Evolutionary conservation across 2,797 vertebrate genomes (phyloP).

Genomic region (Enteromius paludinosus): DNA sequence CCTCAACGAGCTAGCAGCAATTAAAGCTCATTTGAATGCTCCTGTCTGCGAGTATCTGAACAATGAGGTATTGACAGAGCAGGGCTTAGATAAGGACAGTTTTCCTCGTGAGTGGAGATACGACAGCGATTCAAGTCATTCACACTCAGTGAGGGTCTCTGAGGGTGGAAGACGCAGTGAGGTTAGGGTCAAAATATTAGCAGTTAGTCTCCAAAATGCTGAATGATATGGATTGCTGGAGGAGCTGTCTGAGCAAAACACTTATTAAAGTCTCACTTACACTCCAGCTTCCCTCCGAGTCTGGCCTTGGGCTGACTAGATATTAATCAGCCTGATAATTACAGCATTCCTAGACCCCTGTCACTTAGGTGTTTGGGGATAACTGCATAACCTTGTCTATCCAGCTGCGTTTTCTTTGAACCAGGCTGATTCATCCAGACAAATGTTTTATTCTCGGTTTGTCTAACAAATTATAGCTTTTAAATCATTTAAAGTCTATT

Average conservation of each 20-base stretch:
- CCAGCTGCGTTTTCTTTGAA: not conserved
- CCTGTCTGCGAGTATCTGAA: conserved; percentile 20
- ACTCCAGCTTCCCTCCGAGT: conserved; percentile 77
- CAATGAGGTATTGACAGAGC: conserved; percentile 30
- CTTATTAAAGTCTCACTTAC: conserved; percentile 83
- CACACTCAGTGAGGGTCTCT: conserved; percentile 41
- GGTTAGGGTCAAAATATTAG: conserved; percentile 13
- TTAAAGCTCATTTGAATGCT: conserved; percentile 13
- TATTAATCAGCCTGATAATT: conserved; percentile 82
- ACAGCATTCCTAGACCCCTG: conserved; percentile 73
- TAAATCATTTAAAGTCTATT: not conserved
- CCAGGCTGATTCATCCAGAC: not conserved
- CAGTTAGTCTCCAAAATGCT: conserved; percentile 31
- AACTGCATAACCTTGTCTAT: conserved; percentile 72
- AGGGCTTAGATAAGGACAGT: conserved; percentile 22
- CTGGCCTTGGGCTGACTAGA: conserved; percentile 78
- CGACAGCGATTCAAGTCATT: conserved; percentile 24
- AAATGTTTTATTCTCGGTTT: not conserved
- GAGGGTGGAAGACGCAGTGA: conserved; percentile 40
- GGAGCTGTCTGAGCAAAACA: conserved; percentile 69
- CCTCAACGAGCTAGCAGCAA: not conserved
- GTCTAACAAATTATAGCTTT: not conserved
- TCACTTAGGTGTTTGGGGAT: conserved; percentile 63
- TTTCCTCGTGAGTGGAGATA: conserved; percentile 24
- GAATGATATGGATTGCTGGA: conserved; percentile 70